Conservation (phyloP, 2,797 vertebrate species). For the Miichthys miiuy region DNA sequence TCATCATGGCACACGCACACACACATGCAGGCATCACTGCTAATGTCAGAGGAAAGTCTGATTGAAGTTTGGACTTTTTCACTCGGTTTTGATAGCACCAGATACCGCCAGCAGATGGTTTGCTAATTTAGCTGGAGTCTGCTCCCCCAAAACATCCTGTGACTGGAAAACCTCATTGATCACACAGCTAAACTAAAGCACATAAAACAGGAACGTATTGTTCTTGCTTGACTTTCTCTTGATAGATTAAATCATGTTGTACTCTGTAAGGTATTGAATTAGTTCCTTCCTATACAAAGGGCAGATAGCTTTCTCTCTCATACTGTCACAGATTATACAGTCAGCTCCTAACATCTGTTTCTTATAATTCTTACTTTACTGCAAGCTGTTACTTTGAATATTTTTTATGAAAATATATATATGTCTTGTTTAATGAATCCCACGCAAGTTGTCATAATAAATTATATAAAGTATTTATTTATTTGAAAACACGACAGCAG, state of each 20-base stretch:
- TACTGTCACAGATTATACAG: constrained; percentile 20
- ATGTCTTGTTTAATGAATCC: not conserved
- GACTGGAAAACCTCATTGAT: not conserved
- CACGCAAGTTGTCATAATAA: not conserved
- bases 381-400: constrained; percentile 10
- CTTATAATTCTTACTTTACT: constrained; percentile 15
- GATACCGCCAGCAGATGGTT: constrained; percentile 32
- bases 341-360: constrained; percentile 22
- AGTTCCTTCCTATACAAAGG: too few species aligned
- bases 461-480: not conserved
- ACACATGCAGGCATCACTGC: not conserved
- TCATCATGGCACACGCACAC: constrained; percentile 18
- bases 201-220: not conserved
- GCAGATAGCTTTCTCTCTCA: not conserved
- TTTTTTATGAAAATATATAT: constrained; percentile 15
- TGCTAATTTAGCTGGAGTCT: constrained; percentile 4
- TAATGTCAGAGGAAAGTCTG: constrained; percentile 9
- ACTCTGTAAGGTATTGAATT: not conserved
- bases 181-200: not conserved
- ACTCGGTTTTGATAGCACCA: constrained; percentile 11
- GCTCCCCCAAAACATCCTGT: not conserved
- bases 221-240: not conserved
- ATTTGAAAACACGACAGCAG: not conserved
- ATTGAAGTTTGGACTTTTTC: constrained; percentile 30
- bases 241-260: not conserved